phyloP scores from a whole-genome alignment of 2,113 vertebrate genomes.

The Alethe diademata region DNA sequence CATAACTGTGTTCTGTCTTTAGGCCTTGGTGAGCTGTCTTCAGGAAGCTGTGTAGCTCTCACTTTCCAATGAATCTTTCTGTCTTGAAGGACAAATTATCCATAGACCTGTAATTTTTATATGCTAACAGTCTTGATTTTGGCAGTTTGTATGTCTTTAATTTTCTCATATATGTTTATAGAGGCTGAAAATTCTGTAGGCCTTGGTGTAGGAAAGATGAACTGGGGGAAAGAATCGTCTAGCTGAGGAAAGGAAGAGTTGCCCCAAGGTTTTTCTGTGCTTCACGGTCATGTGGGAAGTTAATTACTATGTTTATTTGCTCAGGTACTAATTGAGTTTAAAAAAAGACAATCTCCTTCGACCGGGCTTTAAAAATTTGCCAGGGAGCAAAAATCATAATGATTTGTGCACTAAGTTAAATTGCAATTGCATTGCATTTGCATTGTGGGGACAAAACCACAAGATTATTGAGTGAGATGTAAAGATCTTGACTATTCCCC shows the following conservation, averaged over 20 bases:
- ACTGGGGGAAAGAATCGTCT: neutral
- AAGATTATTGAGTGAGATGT: neutral
- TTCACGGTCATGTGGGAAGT: neutral
- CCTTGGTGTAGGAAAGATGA: neutral
- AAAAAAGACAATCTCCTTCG: neutral
- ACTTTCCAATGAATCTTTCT: neutral
- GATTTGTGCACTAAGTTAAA: neutral
- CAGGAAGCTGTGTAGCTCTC: neutral
- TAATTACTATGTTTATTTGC: neutral
- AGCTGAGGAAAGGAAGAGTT: neutral
- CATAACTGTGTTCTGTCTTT: neutral
- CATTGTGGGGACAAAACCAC: neutral
- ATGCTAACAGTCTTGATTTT: neutral
- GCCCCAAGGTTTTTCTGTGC: neutral
- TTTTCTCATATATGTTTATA: neutral
- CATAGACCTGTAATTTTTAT: fast-evolving
- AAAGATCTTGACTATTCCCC: neutral
- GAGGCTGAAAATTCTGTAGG: neutral
- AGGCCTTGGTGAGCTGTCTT: neutral
- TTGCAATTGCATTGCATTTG: neutral
- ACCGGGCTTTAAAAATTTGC: neutral
- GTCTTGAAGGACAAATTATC: neutral
- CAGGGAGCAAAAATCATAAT: neutral
- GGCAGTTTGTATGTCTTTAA: neutral
- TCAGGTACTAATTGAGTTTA: neutral